Conservation (phyloP, 2,797 vertebrate species). For the Eulemur coronatus region DNA sequence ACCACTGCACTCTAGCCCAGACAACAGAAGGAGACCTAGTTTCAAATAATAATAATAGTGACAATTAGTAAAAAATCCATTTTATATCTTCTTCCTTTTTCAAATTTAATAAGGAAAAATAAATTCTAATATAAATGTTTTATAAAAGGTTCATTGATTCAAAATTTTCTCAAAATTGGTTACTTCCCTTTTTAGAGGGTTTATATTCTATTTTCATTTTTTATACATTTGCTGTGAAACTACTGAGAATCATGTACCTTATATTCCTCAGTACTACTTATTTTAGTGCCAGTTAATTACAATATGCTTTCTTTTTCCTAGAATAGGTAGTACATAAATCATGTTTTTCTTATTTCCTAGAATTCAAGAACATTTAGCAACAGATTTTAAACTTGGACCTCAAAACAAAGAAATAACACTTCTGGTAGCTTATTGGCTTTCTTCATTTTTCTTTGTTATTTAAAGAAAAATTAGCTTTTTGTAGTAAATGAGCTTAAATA, state of each 20-base stretch:
- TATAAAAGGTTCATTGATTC: background rate
- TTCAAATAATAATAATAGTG: background rate
- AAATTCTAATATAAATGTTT: background rate
- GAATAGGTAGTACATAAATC: background rate
- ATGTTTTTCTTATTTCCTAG: background rate
- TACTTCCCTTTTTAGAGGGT: background rate
- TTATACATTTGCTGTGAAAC: background rate
- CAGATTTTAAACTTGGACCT: background rate
- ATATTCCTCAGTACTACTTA: background rate
- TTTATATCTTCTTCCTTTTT: background rate
- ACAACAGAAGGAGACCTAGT: too few relatives aligned
- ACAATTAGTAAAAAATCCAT: background rate
- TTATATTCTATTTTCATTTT: background rate
- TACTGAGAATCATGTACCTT: too few relatives aligned
- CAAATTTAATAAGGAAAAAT: background rate
- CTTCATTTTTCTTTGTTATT: background rate
- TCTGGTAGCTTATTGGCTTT: background rate
- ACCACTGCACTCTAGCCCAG: too few relatives aligned
- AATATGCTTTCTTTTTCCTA: background rate
- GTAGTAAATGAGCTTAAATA: background rate
- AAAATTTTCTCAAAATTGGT: background rate
- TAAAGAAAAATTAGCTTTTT: background rate
- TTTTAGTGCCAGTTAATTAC: background rate
- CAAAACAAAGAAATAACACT: background rate
- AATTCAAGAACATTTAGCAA: background rate